Evolutionary conservation across 2,113 vertebrate genomes (phyloP), one percentile per base, ranked within the genome.

Genomic region (Antechinus flavipes): DNA sequence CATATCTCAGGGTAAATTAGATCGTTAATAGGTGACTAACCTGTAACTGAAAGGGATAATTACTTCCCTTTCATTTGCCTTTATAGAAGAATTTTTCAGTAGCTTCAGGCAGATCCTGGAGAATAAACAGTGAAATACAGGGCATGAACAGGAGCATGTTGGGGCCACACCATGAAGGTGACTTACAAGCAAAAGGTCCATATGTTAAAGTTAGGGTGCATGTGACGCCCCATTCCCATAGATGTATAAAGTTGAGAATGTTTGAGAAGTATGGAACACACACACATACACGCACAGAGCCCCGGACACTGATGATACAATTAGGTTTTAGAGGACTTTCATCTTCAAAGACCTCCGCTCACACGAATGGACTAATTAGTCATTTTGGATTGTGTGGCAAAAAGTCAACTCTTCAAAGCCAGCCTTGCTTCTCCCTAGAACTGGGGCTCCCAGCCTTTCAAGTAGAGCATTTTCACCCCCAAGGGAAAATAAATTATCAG

Each of bases 271-370:
- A 94, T 95, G 42, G 52, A 97, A 92, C 89, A 92, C 92, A 91
- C 96, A 95, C 49, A 49, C 6, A 61, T 26, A 35, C 30, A 16
- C 11, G 5, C 97, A 97, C 95, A 89, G 49, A 94, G 30, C 93
- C 96, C 95, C 95, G 96, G 96, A 97, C 97, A 93, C 97, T 96
- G 97, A 94, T 93, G 95, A 96, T 90, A 90, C n/a, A 49, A 95
- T 95, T 94, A 90, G 93, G 91, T 96, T 94, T 96, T 97, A 97
- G 96, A 97, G 96, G 94, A 96, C 96, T 97, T 97, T 97, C 90
- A 98, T 98, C 98, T 98, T 98, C 97, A 98, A 98, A 98, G 96
- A 26, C 54, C 92, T 98, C 96, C 91, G 53, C 91, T 92, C 93
- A 91, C 94, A 89, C 0, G 12, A 54, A 93, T 96, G 97, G 94